Base-by-base conservation (phyloP, 1,140 invertebrate species). In the Heliothis virescens region DNA sequence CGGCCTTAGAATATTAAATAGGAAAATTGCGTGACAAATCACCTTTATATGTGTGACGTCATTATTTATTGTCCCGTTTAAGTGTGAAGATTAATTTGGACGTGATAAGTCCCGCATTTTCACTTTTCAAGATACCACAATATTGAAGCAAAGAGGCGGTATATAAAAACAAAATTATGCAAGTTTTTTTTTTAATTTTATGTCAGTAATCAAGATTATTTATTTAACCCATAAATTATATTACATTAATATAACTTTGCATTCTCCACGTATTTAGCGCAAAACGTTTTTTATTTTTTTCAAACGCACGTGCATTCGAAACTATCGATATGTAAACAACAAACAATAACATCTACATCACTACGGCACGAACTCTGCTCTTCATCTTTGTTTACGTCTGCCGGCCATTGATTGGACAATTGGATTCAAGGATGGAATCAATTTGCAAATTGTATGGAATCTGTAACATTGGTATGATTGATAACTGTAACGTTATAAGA, bases 301-400 rank as follows among this genome's bases (percentile, higher is more conserved):
- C 3, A 4, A 26, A 59, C 1, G 11, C 18, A 59, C 57, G 57
- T 26, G 57, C 26, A 15, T 15, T 13, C 15, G 34, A 41, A 57
- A 48, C 34, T 21, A 76, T 76, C 74, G 74, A 76, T 52, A 76
- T 53, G 74, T 81, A 71, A 84, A 82, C 80, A 75, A 67, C 3
- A 57, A 21, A 50, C 48, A 34, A 73, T 26, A 4, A 5, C 47
- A 9, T 16, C 55, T 63, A 71, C 83, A 82, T 79, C 85, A 86
- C 85, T 86, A 62, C 67, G 47, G 26, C n/a, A 34, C 52, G 69
- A 62, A 81, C 67, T 72, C 57, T 81, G 74, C 57, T 62, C 57
- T 71, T 57, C 76, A 16, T 29, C 57, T 80, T 57, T 81, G 75
- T 81, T 81, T 74, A 82, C 76, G 41, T 71, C n/a, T n/a, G n/a